These are phyloP conservation scores for Chouioia cunea DNA, from an alignment of 2,888 invertebrate species.

Conservation along the genomic window DNA sequence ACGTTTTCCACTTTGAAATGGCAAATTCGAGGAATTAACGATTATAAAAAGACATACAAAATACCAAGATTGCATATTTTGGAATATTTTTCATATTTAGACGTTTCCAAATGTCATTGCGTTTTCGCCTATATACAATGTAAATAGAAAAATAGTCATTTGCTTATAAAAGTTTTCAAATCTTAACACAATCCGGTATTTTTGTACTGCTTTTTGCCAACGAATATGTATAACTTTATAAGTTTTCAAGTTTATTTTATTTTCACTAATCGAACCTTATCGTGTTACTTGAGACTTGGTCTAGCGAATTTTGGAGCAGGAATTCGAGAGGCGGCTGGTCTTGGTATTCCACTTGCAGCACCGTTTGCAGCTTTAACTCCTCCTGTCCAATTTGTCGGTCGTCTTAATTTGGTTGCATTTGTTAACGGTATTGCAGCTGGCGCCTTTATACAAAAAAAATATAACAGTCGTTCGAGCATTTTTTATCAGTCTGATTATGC, in stretches of 20 bases:
- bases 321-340: conserved; percentile 64
- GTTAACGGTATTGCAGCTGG: conserved; percentile 30
- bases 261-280: conserved; percentile 23
- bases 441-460: conserved; percentile 5
- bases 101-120: conserved; percentile 12
- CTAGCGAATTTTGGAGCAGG: conserved; percentile 59
- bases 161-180: conserved; percentile 20
- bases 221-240: conserved; percentile 31
- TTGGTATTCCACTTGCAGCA: conserved; percentile 62
- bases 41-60: conserved; percentile 42
- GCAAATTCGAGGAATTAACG: conserved; percentile 30
- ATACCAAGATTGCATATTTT: conserved; percentile 35
- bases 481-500: background rate
- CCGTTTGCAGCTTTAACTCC: conserved; percentile 51
- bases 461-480: background rate
- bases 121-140: conserved; percentile 42
- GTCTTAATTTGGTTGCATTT: conserved; percentile 56
- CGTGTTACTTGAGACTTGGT: conserved; percentile 50
- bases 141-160: conserved; percentile 45
- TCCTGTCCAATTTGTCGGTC: conserved; percentile 59
- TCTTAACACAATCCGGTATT: conserved; percentile 30
- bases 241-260: conserved; percentile 25
- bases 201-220: conserved; percentile 39
- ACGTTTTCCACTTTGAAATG: conserved; percentile 35
- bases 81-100: conserved; percentile 20